Evolutionary conservation across 2,113 vertebrate genomes (phyloP), one percentile per base, ranked within the genome.

Genomic region (Spermophilus dauricus): DNA sequence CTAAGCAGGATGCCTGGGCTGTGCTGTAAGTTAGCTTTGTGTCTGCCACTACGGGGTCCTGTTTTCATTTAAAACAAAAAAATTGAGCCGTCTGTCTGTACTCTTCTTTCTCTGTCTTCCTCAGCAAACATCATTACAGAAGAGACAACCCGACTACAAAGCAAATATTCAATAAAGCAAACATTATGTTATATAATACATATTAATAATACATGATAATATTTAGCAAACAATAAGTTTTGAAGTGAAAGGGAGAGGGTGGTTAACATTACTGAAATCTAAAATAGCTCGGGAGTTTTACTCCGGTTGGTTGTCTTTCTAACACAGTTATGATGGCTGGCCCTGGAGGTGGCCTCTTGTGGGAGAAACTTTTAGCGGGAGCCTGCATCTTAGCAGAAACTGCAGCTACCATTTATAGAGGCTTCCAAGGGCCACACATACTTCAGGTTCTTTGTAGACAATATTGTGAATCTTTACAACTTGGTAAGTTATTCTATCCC

Each of bases 51-150:
- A 8, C 8, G 45, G 5, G 39, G 53, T 3, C 9, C 24, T 18
- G 3, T 32, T 95, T 85, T 58, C 65, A 93, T 65, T 37, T 37
- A 72, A 95, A 92, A 89, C 45, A 39, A 86, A 90, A 82, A 92
- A 73, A 67, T 17, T 65, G 58, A 87, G 58, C 78, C 76, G 18
- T 34, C 48, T 51, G 39, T 78, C 63, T 97, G 81, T 77, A 45
- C 81, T 65, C 32, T 67, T 82, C n/a, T 75, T 94, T 77, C 72
- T 95, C 89, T 91, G 32, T 75, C 24, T 94, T 85, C 58, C 10
- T 87, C 67, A 22, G 76, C 77, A 95, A 95, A 88, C 65, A 90
- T 91, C 56, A 87, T 97, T 89, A 89, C 81, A 37, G 76, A 92
- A 96, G 63, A 86, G 58, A 84, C 26, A 86, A 45, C 51, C 34